Base-by-base conservation (phyloP, 1,140 invertebrate genomes). In the Conus ventricosus region DNA sequence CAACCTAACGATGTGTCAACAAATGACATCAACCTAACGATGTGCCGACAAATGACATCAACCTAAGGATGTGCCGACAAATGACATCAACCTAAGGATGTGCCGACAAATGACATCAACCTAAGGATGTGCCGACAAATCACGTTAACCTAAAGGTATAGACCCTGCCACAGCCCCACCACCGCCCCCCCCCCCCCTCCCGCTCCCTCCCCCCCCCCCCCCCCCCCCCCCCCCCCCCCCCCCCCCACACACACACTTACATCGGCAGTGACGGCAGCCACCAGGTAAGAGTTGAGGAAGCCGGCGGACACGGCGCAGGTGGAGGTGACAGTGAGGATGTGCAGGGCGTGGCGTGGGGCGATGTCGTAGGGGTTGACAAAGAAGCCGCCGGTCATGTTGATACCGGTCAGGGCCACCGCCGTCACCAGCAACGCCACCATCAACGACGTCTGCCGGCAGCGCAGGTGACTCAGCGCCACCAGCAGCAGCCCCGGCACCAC, bases 391-490 rank as follows among this genome's bases (percentile, higher is more conserved):
- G 55, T 51, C 23, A 81, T 55, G 23, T 27, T 54, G 11, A 81
- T 20, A 4, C 88, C 88, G n/a, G 84, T 17, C n/a, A 76, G 27
- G 7, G 80, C 85, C 27, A 89, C 86, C n/a, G 67, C 82, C 10
- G 84, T 17, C 10, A 60, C 53, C 10, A 90, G 76, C 20, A 90
- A 55, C 2, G 20, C 76, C 10, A 90, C 82, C 8, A 78, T 87
- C 23, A 85, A 13, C 11, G 6, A 57, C 54, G 39, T 23, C 39
- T 88, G 84, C 25, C 15, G 39, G 53, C 84, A 85, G n/a, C 85
- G 86, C 84, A 88, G 55, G 54, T 87, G 88, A 67, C 89, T 90
- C 25, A 88, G 13, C 5, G 23, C 51, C 20, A 88, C 20, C 55
- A 88, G 76, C n/a, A 87, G 51, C 20, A 88, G 17, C 20, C 17